Conservation (phyloP, 2,113 vertebrate genomes). For the Rhodinocichla rosea region DNA sequence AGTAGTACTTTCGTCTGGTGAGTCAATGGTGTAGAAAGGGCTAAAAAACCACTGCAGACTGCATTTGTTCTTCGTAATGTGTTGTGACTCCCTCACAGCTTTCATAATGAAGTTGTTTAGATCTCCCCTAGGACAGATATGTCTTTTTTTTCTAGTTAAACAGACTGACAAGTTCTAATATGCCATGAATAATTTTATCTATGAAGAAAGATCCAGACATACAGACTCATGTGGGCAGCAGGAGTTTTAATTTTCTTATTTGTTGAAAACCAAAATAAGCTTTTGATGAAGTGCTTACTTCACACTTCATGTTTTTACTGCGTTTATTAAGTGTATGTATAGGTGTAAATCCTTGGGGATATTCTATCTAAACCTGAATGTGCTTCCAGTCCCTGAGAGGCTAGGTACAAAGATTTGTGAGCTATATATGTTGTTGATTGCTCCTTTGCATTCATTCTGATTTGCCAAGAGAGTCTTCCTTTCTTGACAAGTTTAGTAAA, state of each 20-base stretch:
- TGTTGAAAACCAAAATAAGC: conserved; percentile 35
- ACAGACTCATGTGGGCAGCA: not conserved
- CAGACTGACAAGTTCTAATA: conserved; percentile 4
- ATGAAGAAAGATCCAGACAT: not conserved
- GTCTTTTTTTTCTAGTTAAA: not conserved
- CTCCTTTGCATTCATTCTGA: conserved; percentile 20
- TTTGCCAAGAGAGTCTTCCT: not conserved
- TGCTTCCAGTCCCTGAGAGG: not conserved
- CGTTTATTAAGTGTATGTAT: not conserved
- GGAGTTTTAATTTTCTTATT: conserved; percentile 46
- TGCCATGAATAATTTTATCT: conserved; percentile 18
- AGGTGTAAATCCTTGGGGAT: conserved; percentile 20
- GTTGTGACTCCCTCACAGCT: not conserved
- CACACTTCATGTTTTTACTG: not conserved
- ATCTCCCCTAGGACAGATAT: not conserved
- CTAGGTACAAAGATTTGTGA: not conserved
- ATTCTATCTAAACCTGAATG: not conserved
- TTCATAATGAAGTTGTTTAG: conserved; percentile 31
- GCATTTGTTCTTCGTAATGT: not conserved
- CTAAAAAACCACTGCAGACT: not conserved
- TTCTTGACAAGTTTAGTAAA: conserved; percentile 8
- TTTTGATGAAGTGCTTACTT: conserved; percentile 45
- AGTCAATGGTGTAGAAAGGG: not conserved
- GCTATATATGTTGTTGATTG: not conserved
- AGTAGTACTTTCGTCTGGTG: conserved; percentile 35